Base-by-base conservation (phyloP, 1,140 invertebrate genomes). In the Centruroides vittatus region DNA sequence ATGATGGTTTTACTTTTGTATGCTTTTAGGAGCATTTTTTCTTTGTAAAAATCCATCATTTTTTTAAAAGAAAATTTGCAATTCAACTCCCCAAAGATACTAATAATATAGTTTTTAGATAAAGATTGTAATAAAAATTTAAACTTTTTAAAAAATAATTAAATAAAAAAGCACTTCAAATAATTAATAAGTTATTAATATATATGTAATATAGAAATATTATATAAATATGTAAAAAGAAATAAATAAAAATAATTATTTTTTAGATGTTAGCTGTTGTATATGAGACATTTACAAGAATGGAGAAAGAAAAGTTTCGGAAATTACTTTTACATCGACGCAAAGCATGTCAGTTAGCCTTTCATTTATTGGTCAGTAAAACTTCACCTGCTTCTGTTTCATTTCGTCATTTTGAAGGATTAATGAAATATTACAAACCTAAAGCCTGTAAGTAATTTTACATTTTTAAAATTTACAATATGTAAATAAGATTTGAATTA, bases 291-390 rank as follows among this genome's bases (percentile, higher is more conserved):
- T 94, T 93, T 72, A 90, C 88, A 12, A 81, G 83, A 36, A 84
- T 89, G 49, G 89, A 94, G 74, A 86, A 88, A 60, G 84, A 88
- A 62, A 94, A 93, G 72, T 88, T 92, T 68, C 81, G 86, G 63
- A 89, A 89, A 70, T 70, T 94, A 48, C 78, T 89, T 61, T 78
- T 93, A 48, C 90, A 94, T 72, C 85, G 90, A 70, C 78, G 88
- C 57, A 80, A 83, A 69, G 90, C 88, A 1, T 89, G 88, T 73
- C 81, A 88, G 59, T 82, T 86, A 70, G 88, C 89, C 2, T 93
- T 93, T 74, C 79, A 68, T 23, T 65, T 77, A 6, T 74, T 89
- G 10, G 84, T 89, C 55, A 86, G 85, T 3, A 82, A 83, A 67
- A 81, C 84, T 11, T 67, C 80, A 79, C 85, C 50, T 72, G 79